These are phyloP conservation scores for Diplosoma virens DNA, from an alignment of 23 tunicate genomes.

Conservation along the genomic window DNA sequence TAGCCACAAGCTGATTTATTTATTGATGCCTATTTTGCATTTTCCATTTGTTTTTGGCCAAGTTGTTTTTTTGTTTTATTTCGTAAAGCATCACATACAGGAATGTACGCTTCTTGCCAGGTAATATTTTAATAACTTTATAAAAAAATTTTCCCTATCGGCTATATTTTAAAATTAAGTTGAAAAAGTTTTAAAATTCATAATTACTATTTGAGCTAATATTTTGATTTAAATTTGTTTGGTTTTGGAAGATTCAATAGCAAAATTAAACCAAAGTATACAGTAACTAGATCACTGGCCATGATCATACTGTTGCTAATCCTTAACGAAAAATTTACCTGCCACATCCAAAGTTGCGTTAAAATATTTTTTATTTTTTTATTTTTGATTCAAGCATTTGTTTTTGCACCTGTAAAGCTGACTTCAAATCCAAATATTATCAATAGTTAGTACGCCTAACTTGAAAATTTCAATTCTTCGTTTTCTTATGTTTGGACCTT, in stretches of 20 bases:
- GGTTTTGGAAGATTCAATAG: too few species aligned
- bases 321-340: too few species aligned
- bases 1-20: constrained; percentile 2
- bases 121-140: neutral
- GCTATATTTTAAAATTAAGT: neutral
- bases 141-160: neutral
- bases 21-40: constrained; percentile 41
- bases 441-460: neutral
- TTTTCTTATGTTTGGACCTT: too few species aligned
- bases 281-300: too few species aligned
- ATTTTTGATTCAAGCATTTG: too few species aligned
- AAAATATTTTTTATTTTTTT: too few species aligned
- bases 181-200: too few species aligned
- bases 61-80: constrained; percentile 59
- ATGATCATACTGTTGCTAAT: too few species aligned
- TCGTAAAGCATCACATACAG: constrained; percentile 41
- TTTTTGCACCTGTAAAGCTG: neutral
- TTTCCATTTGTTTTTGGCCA: constrained; percentile 39
- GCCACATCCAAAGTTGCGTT: too few species aligned
- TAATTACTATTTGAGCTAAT: too few species aligned
- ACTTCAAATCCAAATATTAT: neutral
- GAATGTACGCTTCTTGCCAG: neutral
- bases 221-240: too few species aligned
- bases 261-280: too few species aligned
- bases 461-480: neutral